These are phyloP conservation scores for Coelopa frigida DNA, from an alignment of 1,140 invertebrate species.

Conservation along the genomic window DNA sequence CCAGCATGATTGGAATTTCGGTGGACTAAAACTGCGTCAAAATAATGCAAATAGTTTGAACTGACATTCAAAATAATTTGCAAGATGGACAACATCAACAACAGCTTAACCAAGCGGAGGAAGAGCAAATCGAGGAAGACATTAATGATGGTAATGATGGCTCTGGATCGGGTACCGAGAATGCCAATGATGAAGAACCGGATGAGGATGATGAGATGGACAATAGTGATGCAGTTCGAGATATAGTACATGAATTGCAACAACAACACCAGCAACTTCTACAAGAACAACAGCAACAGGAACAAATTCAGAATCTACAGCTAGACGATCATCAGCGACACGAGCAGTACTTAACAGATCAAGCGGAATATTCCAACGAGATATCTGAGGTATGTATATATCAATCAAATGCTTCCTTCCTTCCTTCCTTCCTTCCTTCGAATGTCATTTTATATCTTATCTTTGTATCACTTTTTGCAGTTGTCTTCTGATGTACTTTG, in stretches of 20 bases:
- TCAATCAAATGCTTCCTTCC: too few relatives aligned
- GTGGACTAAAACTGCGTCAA: slow-evolving; percentile 26
- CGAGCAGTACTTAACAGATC: background rate
- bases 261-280: slow-evolving; percentile 33
- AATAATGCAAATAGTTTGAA: too few relatives aligned
- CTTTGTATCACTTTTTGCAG: slow-evolving; percentile 9
- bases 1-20: slow-evolving; percentile 43
- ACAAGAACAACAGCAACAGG: slow-evolving; percentile 20
- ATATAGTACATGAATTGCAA: slow-evolving; percentile 36
- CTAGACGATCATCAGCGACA: background rate
- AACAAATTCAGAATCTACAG: slow-evolving; percentile 17
- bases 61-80: too few relatives aligned
- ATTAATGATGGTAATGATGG: background rate
- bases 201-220: slow-evolving; percentile 21
- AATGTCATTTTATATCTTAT: background rate
- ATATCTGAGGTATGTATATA: too few relatives aligned
- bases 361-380: background rate
- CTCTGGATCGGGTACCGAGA: background rate
- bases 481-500: slow-evolving; percentile 27
- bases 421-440: too few relatives aligned
- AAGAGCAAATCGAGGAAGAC: background rate
- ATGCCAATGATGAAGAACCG: slow-evolving; percentile 17
- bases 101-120: slow-evolving; percentile 15
- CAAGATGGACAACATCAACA: slow-evolving; percentile 12
- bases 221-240: slow-evolving; percentile 28